A percentile compares a stretch with the other conserved stretches of the same genome.
Conservation (phyloP, 2,888 invertebrate genomes). For the Tholera decimalis region DNA sequence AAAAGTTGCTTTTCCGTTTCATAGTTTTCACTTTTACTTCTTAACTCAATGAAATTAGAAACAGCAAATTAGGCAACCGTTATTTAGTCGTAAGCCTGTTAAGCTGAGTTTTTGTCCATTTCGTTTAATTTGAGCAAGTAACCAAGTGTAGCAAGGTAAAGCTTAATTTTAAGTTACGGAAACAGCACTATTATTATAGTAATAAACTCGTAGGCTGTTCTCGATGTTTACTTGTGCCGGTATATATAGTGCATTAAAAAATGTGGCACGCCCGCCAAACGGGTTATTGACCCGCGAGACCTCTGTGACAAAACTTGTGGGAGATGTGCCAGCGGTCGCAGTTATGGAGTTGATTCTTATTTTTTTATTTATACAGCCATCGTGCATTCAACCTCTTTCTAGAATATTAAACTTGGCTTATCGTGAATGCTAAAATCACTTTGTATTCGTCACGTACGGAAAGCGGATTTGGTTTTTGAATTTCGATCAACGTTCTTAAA, state of each 20-base stretch:
- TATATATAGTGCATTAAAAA: slow-evolving; percentile 82
- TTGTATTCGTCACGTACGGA: slow-evolving; percentile 64
- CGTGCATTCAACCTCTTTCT: slow-evolving; percentile 71
- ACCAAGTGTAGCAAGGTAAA: slow-evolving; percentile 16
- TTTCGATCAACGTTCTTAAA: slow-evolving; percentile 43
- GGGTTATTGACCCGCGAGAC: slow-evolving; percentile 85
- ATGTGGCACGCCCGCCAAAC: slow-evolving; percentile 88
- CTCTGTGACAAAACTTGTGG: slow-evolving; percentile 89
- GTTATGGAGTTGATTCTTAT: slow-evolving; percentile 72
- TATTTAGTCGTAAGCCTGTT: not conserved
- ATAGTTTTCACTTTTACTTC: slow-evolving; percentile 20
- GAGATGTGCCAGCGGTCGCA: slow-evolving; percentile 80
- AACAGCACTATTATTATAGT: slow-evolving; percentile 40
- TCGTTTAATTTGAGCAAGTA: slow-evolving; percentile 13
- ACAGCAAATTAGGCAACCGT: slow-evolving; percentile 7
- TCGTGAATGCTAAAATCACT: slow-evolving; percentile 54
- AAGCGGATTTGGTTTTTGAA: slow-evolving; percentile 54
- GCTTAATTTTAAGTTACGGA: slow-evolving; percentile 14
- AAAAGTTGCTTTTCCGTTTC: slow-evolving; percentile 15
- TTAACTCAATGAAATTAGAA: slow-evolving; percentile 13
- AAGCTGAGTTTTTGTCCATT: not conserved
- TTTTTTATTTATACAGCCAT: slow-evolving; percentile 62
- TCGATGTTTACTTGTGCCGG: slow-evolving; percentile 68
- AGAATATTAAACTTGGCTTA: slow-evolving; percentile 66
- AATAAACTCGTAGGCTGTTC: slow-evolving; percentile 51